Evolutionary conservation across 1,140 invertebrate genomes (phyloP).

Genomic region (Cryptotermes secundus): DNA sequence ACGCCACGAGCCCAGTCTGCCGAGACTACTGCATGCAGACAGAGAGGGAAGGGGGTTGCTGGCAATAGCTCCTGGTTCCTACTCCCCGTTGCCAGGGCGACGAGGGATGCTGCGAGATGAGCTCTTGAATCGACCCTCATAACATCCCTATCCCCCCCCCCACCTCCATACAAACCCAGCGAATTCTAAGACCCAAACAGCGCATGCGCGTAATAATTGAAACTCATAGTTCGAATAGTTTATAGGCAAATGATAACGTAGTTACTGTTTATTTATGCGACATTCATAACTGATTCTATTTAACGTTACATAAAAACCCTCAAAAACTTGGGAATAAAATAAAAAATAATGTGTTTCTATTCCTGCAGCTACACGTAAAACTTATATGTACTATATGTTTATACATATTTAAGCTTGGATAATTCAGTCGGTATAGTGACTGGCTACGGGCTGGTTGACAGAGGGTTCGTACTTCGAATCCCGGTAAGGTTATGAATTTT

Average conservation of each 20-base stretch:
- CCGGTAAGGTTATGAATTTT: too few relatives aligned
- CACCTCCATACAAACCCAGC: neutral
- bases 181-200: neutral
- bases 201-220: neutral
- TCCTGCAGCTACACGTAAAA: too few relatives aligned
- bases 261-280: neutral
- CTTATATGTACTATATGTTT: too few relatives aligned
- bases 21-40: neutral
- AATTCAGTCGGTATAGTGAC: too few relatives aligned
- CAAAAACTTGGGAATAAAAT: too few relatives aligned
- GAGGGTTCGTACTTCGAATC: too few relatives aligned
- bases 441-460: too few relatives aligned
- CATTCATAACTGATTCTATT: too few relatives aligned
- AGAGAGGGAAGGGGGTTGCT: neutral
- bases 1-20: neutral
- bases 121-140: constrained; percentile 7
- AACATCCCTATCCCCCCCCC: neutral
- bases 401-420: too few relatives aligned
- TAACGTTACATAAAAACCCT: too few relatives aligned
- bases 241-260: neutral
- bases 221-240: neutral
- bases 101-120: constrained; percentile 16
- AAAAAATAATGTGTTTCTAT: too few relatives aligned
- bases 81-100: neutral
- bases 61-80: neutral